phyloP scores from a whole-genome alignment of 1,140 invertebrate species.

The Nasonia giraulti region DNA sequence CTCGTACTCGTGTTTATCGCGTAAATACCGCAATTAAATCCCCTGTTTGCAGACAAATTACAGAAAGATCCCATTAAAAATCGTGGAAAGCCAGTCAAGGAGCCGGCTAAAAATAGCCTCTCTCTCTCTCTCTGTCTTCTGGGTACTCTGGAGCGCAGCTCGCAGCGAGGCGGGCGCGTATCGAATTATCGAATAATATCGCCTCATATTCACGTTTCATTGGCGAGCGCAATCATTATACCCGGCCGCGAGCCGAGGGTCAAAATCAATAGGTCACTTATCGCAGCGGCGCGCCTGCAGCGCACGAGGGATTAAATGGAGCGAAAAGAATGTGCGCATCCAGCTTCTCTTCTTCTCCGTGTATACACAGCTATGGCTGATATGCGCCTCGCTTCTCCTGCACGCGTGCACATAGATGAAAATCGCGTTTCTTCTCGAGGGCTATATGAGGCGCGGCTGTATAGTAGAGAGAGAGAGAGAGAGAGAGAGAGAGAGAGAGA shows the following conservation, averaged over 20 bases:
- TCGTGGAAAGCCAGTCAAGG: conserved; percentile 11
- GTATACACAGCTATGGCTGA: no score
- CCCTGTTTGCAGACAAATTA: conserved; percentile 46
- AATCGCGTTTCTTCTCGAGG: background rate
- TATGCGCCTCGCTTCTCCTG: no score
- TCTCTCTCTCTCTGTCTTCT: background rate
- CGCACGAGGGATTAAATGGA: background rate
- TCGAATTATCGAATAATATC: conserved; percentile 42
- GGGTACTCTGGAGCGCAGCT: background rate
- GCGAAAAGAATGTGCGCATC: background rate
- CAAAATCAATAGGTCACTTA: conserved; percentile 41
- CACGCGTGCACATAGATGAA: conserved; percentile 15
- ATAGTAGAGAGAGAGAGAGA: no score
- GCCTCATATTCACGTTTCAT: conserved; percentile 21
- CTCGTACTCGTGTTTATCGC: conserved; percentile 37
- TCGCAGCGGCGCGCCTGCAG: background rate
- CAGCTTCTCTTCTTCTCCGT: no score
- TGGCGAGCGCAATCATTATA: conserved; percentile 27
- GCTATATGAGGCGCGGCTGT: background rate
- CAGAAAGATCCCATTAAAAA: conserved; percentile 47
- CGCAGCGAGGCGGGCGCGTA: background rate
- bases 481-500: no score
- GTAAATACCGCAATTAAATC: conserved; percentile 46
- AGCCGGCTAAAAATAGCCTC: conserved; percentile 11
- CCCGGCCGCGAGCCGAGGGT: conserved; percentile 5